Conservation (phyloP, 2,113 vertebrate species). For the Hyla sarda region DNA sequence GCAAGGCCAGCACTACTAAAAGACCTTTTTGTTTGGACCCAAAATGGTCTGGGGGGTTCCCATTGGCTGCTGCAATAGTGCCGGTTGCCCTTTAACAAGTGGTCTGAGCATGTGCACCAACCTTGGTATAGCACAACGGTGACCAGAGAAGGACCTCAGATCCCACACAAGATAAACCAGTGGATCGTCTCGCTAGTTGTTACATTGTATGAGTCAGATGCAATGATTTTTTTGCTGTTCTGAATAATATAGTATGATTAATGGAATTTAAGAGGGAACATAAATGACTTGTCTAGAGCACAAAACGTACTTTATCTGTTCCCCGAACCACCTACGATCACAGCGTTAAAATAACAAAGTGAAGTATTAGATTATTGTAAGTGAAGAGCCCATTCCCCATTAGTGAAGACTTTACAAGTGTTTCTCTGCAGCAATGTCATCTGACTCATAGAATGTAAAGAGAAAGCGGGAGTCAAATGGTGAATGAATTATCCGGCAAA, state of each 20-base stretch:
- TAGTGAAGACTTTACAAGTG: background rate
- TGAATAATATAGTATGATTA: background rate
- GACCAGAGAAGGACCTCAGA: too few species aligned
- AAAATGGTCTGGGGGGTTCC: too few species aligned
- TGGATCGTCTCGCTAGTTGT: too few species aligned
- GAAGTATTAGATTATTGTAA: background rate
- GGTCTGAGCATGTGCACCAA: too few species aligned
- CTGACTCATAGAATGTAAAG: background rate
- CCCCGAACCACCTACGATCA: constrained; percentile 13
- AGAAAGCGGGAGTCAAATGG: background rate
- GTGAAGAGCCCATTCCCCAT: background rate
- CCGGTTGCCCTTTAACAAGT: too few species aligned
- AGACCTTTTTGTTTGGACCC: too few species aligned
- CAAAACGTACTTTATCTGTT: constrained; percentile 17
- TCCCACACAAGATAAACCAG: too few species aligned
- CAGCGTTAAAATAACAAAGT: constrained; percentile 11
- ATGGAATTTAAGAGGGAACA: background rate
- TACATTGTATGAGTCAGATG: background rate
- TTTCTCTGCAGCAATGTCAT: background rate
- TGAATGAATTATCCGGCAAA: background rate
- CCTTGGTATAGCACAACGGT: too few species aligned
- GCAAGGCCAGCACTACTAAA: too few species aligned
- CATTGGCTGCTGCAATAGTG: too few species aligned
- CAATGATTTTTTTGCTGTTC: background rate
- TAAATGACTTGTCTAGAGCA: background rate